These are phyloP conservation scores for Lethenteron camtschaticum DNA, from an alignment of 2,113 vertebrate genomes.

Conservation along the genomic window DNA sequence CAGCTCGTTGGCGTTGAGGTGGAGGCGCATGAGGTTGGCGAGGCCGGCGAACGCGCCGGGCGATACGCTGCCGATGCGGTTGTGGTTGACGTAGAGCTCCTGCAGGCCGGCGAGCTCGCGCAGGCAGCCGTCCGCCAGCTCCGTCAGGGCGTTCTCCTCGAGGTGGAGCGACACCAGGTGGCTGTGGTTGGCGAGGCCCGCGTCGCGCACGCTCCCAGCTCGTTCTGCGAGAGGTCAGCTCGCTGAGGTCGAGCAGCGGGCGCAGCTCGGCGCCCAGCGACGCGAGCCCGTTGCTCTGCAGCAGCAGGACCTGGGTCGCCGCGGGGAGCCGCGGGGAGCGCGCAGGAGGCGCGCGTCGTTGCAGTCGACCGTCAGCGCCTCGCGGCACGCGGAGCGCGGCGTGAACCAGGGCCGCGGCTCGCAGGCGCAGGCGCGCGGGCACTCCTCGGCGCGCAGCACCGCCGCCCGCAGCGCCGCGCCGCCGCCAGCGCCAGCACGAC, in stretches of 20 bases:
- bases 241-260: conserved; percentile 32
- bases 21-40: conserved; percentile 27
- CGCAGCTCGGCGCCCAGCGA: conserved; percentile 25
- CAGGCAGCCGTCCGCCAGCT: conserved; percentile 29
- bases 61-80: conserved; percentile 31
- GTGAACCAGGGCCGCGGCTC: conserved; percentile 50
- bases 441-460: conserved; percentile 20
- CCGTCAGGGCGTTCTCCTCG: conserved; percentile 39
- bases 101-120: conserved; percentile 32
- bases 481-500: conserved; percentile 11
- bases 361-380: conserved; percentile 40
- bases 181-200: conserved; percentile 26
- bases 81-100: conserved; percentile 49
- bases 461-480: conserved; percentile 12
- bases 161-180: conserved; percentile 39
- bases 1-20: conserved; percentile 39
- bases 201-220: conserved; percentile 29
- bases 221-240: conserved; percentile 49
- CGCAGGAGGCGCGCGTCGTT: conserved; percentile 33
- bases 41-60: conserved; percentile 34
- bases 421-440: conserved; percentile 39
- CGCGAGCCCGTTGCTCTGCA: conserved; percentile 47
- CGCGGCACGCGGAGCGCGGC: conserved; percentile 37
- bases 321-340: conserved; percentile 24
- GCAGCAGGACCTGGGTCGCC: conserved; percentile 37